Base-by-base conservation (phyloP, 2,113 vertebrate genomes). In the Sprattus sprattus region DNA sequence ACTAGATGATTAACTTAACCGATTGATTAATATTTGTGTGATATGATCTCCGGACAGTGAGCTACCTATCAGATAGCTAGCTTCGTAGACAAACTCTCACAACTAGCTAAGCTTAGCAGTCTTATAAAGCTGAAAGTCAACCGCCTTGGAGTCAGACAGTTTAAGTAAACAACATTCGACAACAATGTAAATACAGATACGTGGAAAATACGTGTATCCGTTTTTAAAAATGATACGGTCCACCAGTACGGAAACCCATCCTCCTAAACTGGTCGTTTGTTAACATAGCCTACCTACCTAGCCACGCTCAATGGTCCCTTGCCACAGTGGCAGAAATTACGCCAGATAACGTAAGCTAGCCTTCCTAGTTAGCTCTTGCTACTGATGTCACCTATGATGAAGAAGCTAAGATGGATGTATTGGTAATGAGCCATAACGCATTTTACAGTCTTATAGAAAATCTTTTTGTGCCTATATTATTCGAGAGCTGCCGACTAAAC, bases 221-320 rank as follows among this genome's bases (percentile, higher is more conserved):
- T 39, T 39, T 32, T 78, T 32, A 39, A 39, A 39, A 39, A 78
- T 78, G 25, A 78, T 32, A 78, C 71, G 25, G 25, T 71, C 71
- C 71, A 78, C 71, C 11, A 78, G 15, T 5, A 78, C 71, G 25
- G 71, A 78, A 78, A 78, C 71, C 28, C 71, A 78, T 78, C 71
- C 10, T 78, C 25, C 32, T 39, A 22, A 60, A 78, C 71, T 78
- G 0, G 28, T 15, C 6, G 71, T 78, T 39, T 39, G 71, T 32
- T 39, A 78, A 78, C 71, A 32, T 60, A 18, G 71, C 28, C 71
- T 44, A 18, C 11, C 10, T 75, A 75, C 13, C 13, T 78, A 78
- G 71, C 71, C 71, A 78, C 71, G 71, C 39, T 78, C 71, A 78
- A 78, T 78, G 71, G 71, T 39, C 71, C 71, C 10, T 78, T 78